Percentiles rank a stretch among this genome's conserved stretches.
Evolutionary conservation across 2,113 vertebrate species (phyloP).

Genomic region (Ochotona princeps): DNA sequence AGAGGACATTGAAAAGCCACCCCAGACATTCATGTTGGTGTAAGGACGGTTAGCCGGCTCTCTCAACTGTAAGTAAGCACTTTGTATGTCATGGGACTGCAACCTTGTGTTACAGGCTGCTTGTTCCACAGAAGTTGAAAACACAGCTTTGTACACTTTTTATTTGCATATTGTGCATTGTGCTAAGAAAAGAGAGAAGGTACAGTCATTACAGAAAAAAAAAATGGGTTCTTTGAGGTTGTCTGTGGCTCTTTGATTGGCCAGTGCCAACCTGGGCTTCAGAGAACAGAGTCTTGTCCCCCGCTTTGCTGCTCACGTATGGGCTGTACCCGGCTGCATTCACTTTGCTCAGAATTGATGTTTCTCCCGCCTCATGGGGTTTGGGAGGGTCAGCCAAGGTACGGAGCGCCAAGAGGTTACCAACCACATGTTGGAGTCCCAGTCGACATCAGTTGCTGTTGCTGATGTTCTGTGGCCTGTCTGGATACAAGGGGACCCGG

Average conservation of each 20-base stretch:
- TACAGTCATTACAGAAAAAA: not conserved
- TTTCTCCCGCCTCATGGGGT: not conserved
- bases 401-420: not conserved
- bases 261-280: not conserved
- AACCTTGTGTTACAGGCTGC: not conserved
- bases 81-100: not conserved
- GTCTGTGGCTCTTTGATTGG: not conserved
- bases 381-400: not conserved
- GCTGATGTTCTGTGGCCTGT: not conserved
- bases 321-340: not conserved
- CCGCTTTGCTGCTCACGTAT: not conserved
- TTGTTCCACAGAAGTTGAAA: not conserved
- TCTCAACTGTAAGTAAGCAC: not conserved
- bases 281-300: not conserved
- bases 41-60: not conserved
- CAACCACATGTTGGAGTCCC: too few species aligned
- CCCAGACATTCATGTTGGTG: not conserved
- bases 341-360: not conserved
- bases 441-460: not conserved
- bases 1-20: not conserved
- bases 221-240: not conserved
- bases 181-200: not conserved
- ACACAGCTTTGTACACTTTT: not conserved
- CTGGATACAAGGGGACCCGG: too few species aligned
- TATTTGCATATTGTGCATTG: too few species aligned